Base-by-base conservation (phyloP, 23 tunicate genomes). In the Phallusia fumigata region DNA sequence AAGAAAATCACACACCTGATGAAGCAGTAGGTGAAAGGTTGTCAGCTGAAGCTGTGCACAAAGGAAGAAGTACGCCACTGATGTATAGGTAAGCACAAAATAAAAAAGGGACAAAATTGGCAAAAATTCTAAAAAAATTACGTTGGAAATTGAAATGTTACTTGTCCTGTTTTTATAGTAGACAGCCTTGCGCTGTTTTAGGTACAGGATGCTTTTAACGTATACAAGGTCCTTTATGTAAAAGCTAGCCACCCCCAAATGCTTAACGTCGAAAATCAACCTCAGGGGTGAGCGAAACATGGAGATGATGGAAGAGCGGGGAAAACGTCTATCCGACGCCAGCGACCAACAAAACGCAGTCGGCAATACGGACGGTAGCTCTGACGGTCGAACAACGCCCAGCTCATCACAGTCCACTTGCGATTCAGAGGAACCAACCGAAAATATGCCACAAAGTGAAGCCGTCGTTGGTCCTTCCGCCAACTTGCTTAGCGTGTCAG, bases 31-130 rank as follows among this genome's bases (percentile, higher is more conserved):
- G 31, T 0, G 36, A 65, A 50, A 24, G 45, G 16, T 30, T 75
- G 19, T 85, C 89, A 13, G 89, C 83, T 44, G 34, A 69, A 31
- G 69, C 78, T 31, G 64, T 83, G 24, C 83, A 50, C 19, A 78
- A 53, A 26, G 91, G 97, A 21, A 75, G 97, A 58, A 79, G 80
- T 19, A 92, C 97, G 19, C 97, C 97, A 16, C 65, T 92, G 52
- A 92, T 86, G 91, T 82, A 87, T 82, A 92, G 97, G 97, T 91
- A 58, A 6, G 47, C 8, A 58, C 2, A 58, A 58, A 58, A 58
- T 13, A 24, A 8, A 8, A 58, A 58, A 8, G 10, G 5, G 47
- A 40, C 47, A 40, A 10, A 40, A 40, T 11, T 58, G 69, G 3
- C 26, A 22, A 24, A 13, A 51, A 51, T 51, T 51, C 15, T 51